phyloP scores from a whole-genome alignment of 2,113 vertebrate genomes.

The Solenodon paradoxus region DNA sequence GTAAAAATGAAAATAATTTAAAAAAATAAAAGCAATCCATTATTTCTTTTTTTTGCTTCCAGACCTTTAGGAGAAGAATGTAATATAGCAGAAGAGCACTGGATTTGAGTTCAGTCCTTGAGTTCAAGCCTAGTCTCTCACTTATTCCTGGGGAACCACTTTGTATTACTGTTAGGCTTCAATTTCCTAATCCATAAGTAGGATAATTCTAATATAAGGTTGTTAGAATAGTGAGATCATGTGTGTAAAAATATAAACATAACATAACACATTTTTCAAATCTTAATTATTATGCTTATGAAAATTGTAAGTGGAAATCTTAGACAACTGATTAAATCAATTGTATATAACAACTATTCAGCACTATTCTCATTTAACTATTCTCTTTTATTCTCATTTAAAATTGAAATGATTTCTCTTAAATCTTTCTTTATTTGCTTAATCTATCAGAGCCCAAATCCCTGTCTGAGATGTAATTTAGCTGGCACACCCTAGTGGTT shows the following conservation, averaged over 20 bases:
- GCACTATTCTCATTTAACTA: too few relatives aligned
- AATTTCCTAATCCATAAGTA: not conserved
- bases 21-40: too few relatives aligned
- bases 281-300: not conserved
- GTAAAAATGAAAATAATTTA: too few relatives aligned
- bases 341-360: not conserved
- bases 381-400: not conserved
- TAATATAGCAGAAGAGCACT: not conserved
- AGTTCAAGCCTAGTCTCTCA: not conserved
- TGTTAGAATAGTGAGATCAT: not conserved
- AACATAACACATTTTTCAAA: conserved; percentile 9
- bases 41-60: not conserved
- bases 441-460: not conserved
- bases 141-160: not conserved
- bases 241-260: not conserved
- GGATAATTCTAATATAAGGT: not conserved
- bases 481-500: too few relatives aligned
- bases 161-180: not conserved
- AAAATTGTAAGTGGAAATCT: not conserved
- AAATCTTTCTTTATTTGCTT: not conserved
- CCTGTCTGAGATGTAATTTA: conserved; percentile 1
- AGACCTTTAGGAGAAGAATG: not conserved
- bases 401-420: not conserved
- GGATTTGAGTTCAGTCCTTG: not conserved
- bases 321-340: not conserved